phyloP scores from a whole-genome alignment of 2,888 invertebrate species.

The Tachina grossa region DNA sequence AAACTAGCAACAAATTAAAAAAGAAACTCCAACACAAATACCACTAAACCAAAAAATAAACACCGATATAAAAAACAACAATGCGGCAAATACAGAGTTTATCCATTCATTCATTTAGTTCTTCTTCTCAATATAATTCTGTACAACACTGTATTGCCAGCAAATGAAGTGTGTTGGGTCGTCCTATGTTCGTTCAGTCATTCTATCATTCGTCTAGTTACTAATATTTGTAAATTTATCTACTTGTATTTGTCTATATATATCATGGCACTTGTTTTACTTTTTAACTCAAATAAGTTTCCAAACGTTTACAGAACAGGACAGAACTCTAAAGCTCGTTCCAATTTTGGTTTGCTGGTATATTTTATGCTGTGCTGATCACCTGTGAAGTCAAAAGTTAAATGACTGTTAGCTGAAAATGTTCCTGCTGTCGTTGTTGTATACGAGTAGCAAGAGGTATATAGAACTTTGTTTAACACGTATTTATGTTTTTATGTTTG shows the following conservation, averaged over 20 bases:
- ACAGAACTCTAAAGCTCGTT: conserved; percentile 2
- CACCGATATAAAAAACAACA: conserved; percentile 33
- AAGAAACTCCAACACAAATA: conserved; percentile 52
- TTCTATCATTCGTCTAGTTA: conserved; percentile 33
- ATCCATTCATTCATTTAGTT: conserved; percentile 21
- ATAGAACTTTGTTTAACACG: conserved; percentile 54
- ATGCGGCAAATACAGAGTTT: conserved; percentile 33
- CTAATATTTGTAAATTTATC: conserved; percentile 4
- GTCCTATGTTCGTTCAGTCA: conserved; percentile 14
- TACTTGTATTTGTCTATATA: conserved; percentile 7
- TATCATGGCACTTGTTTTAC: conserved; percentile 45
- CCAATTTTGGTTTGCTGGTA: neutral
- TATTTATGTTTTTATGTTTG: conserved; percentile 25
- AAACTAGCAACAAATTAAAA: conserved; percentile 17
- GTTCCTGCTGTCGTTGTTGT: conserved; percentile 9
- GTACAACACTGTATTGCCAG: conserved; percentile 40
- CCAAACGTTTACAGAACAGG: conserved; percentile 35
- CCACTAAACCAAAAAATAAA: conserved; percentile 47
- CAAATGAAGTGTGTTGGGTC: conserved; percentile 33
- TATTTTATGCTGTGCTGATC: conserved; percentile 75
- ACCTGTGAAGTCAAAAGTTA: conserved; percentile 72
- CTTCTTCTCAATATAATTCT: neutral
- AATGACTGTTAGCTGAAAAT: conserved; percentile 67
- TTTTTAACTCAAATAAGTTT: conserved; percentile 31
- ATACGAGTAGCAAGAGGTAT: neutral